Conservation (phyloP, 1,140 invertebrate species). For the Drosophila nigrodunni region DNA sequence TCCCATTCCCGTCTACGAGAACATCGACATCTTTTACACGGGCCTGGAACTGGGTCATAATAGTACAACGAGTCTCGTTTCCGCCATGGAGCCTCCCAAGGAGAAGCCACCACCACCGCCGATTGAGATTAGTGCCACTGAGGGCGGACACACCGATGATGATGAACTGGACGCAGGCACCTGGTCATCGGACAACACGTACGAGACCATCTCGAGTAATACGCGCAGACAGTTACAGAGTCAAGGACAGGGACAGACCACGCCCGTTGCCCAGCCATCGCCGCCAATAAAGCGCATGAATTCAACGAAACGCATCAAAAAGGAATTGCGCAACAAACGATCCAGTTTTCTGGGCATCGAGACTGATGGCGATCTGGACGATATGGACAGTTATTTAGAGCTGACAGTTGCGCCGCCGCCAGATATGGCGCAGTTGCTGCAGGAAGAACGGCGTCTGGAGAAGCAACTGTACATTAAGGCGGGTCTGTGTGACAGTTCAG, state of each 20-base stretch:
- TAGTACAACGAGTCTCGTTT: constrained; percentile 1
- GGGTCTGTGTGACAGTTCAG: constrained; percentile 86
- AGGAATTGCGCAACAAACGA: constrained; percentile 92
- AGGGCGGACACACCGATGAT: not conserved
- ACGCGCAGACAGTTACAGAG: constrained; percentile 59
- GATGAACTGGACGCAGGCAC: constrained; percentile 70
- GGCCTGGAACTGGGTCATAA: constrained; percentile 62
- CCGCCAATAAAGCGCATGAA: constrained; percentile 89
- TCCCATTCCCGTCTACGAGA: constrained; percentile 86
- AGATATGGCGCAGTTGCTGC: constrained; percentile 91
- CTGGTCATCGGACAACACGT: constrained; percentile 79
- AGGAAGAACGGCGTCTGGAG: constrained; percentile 91
- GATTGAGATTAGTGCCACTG: constrained; percentile 84
- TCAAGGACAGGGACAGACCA: constrained; percentile 21
- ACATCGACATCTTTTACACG: constrained; percentile 86
- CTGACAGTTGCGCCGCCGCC: constrained; percentile 90
- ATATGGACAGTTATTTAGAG: constrained; percentile 88
- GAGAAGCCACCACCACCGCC: constrained; percentile 95
- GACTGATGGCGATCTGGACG: constrained; percentile 87
- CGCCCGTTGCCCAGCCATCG: constrained; percentile 57
- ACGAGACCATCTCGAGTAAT: constrained; percentile 75
- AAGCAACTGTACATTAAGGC: constrained; percentile 89
- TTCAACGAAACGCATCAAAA: constrained; percentile 93
- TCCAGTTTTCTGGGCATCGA: constrained; percentile 95
- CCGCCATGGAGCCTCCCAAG: constrained; percentile 90